Percentiles rank a stretch among this genome's conserved stretches.
These are phyloP conservation scores for Agriotes lineatus DNA, from an alignment of 2,888 invertebrate species.

Conservation along the genomic window DNA sequence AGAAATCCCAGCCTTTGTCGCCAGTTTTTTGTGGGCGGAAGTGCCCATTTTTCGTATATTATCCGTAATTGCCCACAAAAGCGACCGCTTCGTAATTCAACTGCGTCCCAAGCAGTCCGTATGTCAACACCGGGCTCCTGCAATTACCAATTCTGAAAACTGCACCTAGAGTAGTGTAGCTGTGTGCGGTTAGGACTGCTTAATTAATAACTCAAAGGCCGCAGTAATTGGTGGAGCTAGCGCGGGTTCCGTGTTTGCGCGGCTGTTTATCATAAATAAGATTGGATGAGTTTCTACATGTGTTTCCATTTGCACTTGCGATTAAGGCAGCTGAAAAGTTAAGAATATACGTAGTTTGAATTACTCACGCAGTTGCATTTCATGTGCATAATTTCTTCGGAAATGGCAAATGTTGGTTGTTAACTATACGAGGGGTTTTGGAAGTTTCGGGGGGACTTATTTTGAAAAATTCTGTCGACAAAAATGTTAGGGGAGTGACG, in stretches of 20 bases:
- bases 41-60: constrained; percentile 16
- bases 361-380: too few relatives aligned
- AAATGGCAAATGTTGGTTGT: too few relatives aligned
- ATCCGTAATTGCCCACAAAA: constrained; percentile 26
- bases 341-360: neutral
- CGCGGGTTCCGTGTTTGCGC: constrained; percentile 21
- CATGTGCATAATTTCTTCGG: too few relatives aligned
- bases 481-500: too few relatives aligned
- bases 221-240: constrained; percentile 27
- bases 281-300: too few relatives aligned
- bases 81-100: constrained; percentile 23
- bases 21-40: neutral
- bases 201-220: constrained; percentile 35
- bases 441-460: too few relatives aligned
- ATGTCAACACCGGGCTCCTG: constrained; percentile 25
- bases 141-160: constrained; percentile 22
- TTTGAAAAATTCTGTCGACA: too few relatives aligned
- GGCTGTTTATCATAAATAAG: constrained; percentile 32
- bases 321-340: neutral
- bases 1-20: too few relatives aligned
- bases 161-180: constrained; percentile 23
- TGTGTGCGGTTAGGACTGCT: constrained; percentile 26
- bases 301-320: constrained; percentile 10
- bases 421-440: too few relatives aligned
- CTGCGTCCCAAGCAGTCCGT: constrained; percentile 10